Evolutionary conservation across 2,113 vertebrate species (phyloP).

Genomic region (Pyxicephalus adspersus): DNA sequence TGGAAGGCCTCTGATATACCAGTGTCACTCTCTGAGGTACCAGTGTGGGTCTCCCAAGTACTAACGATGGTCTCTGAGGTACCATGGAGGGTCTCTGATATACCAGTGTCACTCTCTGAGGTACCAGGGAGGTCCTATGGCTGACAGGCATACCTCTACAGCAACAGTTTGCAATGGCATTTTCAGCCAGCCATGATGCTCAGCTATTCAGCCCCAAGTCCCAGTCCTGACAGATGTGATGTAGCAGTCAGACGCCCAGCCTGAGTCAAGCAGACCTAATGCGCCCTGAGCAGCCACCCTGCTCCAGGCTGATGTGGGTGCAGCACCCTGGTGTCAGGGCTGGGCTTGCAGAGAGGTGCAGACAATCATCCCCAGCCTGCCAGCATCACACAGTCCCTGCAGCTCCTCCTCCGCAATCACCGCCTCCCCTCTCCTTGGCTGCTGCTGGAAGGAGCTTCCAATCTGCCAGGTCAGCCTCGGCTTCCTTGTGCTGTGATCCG

Average conservation of each 20-base stretch:
- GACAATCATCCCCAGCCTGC: not conserved
- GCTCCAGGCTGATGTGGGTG: not conserved
- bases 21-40: too few relatives aligned
- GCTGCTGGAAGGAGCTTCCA: not conserved
- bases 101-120: too few relatives aligned
- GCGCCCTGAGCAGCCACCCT: conserved; percentile 1
- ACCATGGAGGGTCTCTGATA: too few relatives aligned
- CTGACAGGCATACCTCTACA: too few relatives aligned
- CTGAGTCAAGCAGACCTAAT: conserved; percentile 9
- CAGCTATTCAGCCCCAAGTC: not conserved
- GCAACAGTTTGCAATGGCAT: too few relatives aligned
- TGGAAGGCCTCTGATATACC: too few relatives aligned
- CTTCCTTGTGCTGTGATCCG: conserved; percentile 28
- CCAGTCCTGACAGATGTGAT: not conserved
- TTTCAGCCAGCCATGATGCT: not conserved
- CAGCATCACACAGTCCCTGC: not conserved
- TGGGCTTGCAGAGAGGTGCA: not conserved
- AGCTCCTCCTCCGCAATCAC: conserved; percentile 42
- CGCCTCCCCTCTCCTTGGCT: conserved; percentile 20
- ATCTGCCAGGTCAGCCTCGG: conserved; percentile 46
- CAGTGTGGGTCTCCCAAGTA: too few relatives aligned
- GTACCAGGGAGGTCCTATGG: too few relatives aligned
- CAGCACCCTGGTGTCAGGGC: not conserved
- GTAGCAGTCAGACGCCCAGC: not conserved
- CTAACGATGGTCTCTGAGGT: too few relatives aligned